phyloP scores from a whole-genome alignment of 1,140 invertebrate genomes.

The Neodiprion fabricii region DNA sequence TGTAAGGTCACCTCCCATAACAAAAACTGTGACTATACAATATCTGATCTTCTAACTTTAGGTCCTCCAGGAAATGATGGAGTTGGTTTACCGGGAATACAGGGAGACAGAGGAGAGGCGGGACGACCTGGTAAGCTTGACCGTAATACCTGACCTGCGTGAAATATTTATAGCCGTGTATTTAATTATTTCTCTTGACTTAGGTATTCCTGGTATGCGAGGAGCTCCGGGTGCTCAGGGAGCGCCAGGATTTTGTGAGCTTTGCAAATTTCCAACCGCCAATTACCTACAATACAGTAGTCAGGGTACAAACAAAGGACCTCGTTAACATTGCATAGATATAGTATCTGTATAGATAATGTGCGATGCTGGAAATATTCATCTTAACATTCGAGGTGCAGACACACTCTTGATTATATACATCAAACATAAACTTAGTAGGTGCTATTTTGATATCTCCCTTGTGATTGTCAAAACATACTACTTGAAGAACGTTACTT shows the following conservation, averaged over 20 bases:
- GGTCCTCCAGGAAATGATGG: conserved; percentile 70
- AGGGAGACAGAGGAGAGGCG: conserved; percentile 69
- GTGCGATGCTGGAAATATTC: not conserved
- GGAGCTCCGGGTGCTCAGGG: conserved; percentile 65
- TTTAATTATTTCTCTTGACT: conserved; percentile 23
- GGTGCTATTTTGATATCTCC: not conserved
- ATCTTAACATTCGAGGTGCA: not conserved
- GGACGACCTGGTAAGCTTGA: conserved; percentile 66
- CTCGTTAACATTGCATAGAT: conserved; percentile 7
- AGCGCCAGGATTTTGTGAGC: conserved; percentile 69
- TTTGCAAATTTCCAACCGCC: conserved; percentile 58
- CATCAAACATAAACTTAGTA: conserved; percentile 9
- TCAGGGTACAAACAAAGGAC: conserved; percentile 39
- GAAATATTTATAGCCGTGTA: not conserved
- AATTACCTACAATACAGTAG: conserved; percentile 37
- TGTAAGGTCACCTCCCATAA: not conserved
- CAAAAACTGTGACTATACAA: no score
- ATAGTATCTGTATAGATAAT: not conserved
- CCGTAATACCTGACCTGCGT: conserved; percentile 14
- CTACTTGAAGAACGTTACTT: no score
- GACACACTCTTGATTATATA: not conserved
- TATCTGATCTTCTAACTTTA: conserved; percentile 33
- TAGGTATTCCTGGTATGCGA: conserved; percentile 58
- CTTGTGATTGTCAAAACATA: not conserved
- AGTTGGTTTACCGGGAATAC: conserved; percentile 64